phyloP scores from a whole-genome alignment of 2,113 vertebrate genomes.

The Nothoprocta perdicaria region DNA sequence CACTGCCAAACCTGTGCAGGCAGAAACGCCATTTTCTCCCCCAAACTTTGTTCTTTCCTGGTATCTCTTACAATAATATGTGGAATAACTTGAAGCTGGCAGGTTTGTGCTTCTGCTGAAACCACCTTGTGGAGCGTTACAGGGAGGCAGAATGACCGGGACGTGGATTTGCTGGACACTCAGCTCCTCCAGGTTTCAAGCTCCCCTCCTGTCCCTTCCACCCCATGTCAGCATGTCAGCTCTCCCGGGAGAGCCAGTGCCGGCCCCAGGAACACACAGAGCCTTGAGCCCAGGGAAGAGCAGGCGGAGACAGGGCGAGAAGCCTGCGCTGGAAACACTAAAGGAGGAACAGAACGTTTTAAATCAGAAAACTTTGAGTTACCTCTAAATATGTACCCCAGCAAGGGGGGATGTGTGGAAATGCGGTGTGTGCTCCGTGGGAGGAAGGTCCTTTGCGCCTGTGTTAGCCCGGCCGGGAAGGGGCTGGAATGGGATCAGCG shows the following conservation, averaged over 20 bases:
- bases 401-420: background rate
- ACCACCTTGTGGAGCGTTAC: background rate
- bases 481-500: background rate
- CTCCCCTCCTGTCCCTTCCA: background rate
- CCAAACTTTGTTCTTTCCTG: background rate
- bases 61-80: background rate
- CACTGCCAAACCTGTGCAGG: background rate
- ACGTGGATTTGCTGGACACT: background rate
- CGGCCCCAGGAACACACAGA: background rate
- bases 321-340: background rate
- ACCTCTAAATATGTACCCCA: background rate
- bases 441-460: slow-evolving; percentile 6
- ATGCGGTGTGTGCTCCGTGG: background rate
- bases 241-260: background rate
- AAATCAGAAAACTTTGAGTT: background rate
- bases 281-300: background rate
- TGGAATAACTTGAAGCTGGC: background rate
- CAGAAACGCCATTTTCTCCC: background rate
- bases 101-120: background rate
- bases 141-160: background rate
- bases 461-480: background rate
- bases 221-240: background rate
- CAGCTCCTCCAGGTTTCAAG: background rate
- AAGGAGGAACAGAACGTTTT: background rate
- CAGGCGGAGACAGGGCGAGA: background rate